Conservation (phyloP, 2,113 vertebrate genomes). For the Collichthys lucidus region DNA sequence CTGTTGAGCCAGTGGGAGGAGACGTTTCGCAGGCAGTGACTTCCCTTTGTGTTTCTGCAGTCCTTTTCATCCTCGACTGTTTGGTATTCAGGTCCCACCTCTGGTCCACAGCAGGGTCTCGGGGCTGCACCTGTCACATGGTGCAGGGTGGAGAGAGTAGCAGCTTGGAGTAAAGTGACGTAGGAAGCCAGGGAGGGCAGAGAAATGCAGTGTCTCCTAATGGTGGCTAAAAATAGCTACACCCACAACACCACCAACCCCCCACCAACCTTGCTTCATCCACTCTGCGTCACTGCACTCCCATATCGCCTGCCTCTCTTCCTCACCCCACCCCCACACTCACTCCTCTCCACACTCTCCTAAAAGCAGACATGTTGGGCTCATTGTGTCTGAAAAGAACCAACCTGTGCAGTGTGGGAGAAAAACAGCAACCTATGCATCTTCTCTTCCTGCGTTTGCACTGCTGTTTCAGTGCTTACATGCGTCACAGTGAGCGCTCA, state of each 20-base stretch:
- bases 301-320: slow-evolving; percentile 43
- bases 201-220: slow-evolving; percentile 68
- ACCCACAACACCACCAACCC: slow-evolving; percentile 59
- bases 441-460: neutral
- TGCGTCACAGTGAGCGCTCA: neutral
- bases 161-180: slow-evolving; percentile 67
- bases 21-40: slow-evolving; percentile 9
- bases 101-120: slow-evolving; percentile 26
- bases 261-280: slow-evolving; percentile 62
- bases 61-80: slow-evolving; percentile 25
- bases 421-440: neutral
- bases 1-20: slow-evolving; percentile 5
- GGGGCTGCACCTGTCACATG: slow-evolving; percentile 69
- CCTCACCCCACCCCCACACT: slow-evolving; percentile 40
- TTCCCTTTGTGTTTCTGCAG: slow-evolving; percentile 39
- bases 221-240: slow-evolving; percentile 74
- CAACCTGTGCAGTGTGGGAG: neutral
- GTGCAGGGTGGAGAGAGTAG: slow-evolving; percentile 27
- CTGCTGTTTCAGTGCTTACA: neutral
- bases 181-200: slow-evolving; percentile 50
- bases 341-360: slow-evolving; percentile 25
- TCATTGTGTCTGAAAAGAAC: slow-evolving; percentile 8
- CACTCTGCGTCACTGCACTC: slow-evolving; percentile 71
- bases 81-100: slow-evolving; percentile 58
- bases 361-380: slow-evolving; percentile 29